Base-by-base conservation (phyloP, 2,797 vertebrate genomes). In the Poeciliopsis gracilis region DNA sequence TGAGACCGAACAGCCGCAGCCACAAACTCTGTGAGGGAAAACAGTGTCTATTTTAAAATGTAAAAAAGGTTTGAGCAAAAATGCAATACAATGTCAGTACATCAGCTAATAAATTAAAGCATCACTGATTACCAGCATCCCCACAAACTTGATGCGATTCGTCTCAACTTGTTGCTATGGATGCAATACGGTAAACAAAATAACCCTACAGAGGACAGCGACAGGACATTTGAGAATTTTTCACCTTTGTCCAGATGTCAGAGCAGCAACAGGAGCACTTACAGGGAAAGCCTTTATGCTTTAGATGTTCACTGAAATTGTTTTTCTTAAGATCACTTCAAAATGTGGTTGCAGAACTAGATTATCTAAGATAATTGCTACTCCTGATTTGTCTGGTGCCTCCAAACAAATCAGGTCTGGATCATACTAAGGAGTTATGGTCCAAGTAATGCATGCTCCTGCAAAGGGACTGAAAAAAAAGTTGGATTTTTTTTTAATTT, bases 1-100 rank as follows among this genome's bases (percentile, higher is more conserved):
- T 98, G 97, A 33, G 97, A 97, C 30, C 96, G 93, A 81, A 98
- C 97, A 0, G 97, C 97, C 0, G 97, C 97, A 0, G 96, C 97
- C 89, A 98, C 91, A 0, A 98, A 97, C 0, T 97, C 96, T 92
- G 92, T 86, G 49, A 87, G 87, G 13, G 7, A n/a, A 70, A 45
- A 69, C 23, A 8, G 38, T 8, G 41, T 69, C 66, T 4, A 30
- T 41, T 67, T 67, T 67, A 11, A 41, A 41, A 41, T 41, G 36
- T 41, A 12, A 67, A 67, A 23, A 41, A 18, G 7, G 7, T 16
- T 66, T 6, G 3, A 67, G 20, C 20, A 12, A 12, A 69, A 20
- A 66, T 23, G 2, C 16, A 63, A 63, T 10, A 66, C 36, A 23
- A 43, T n/a, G 11, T 69, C 23, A 25, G 13, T 41, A 43, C 38